phyloP scores from a whole-genome alignment of 2,797 vertebrate species.

The Coccyzus lansbergi region DNA sequence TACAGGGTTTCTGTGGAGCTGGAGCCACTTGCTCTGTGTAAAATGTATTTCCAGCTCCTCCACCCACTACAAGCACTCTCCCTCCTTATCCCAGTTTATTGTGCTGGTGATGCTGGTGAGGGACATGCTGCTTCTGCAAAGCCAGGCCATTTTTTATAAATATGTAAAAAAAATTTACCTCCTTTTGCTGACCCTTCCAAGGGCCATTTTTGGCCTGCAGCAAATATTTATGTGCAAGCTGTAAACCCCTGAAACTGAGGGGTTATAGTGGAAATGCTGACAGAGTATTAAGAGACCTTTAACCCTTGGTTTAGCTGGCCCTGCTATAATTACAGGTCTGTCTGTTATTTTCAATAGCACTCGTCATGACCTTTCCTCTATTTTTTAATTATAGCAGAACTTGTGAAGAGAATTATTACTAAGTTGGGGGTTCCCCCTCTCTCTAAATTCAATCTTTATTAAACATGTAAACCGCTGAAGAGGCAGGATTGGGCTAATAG shows the following conservation, averaged over 20 bases:
- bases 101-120: background rate
- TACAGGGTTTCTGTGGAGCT: background rate
- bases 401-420: slow-evolving; percentile 70
- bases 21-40: background rate
- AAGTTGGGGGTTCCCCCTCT: slow-evolving; percentile 49
- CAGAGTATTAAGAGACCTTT: slow-evolving; percentile 72
- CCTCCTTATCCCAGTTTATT: background rate
- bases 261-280: slow-evolving; percentile 68
- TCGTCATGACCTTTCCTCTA: slow-evolving; percentile 60
- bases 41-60: background rate
- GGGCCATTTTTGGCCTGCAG: slow-evolving; percentile 67
- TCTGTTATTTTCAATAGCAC: slow-evolving; percentile 67
- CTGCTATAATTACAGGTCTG: slow-evolving; percentile 61
- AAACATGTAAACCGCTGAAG: slow-evolving; percentile 61
- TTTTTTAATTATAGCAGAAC: slow-evolving; percentile 67
- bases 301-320: slow-evolving; percentile 62
- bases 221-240: slow-evolving; percentile 72
- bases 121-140: background rate
- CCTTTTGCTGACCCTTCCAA: slow-evolving; percentile 50
- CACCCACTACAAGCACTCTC: background rate
- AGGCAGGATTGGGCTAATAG: slow-evolving; percentile 55
- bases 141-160: slow-evolving; percentile 23
- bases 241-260: slow-evolving; percentile 70
- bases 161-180: slow-evolving; percentile 68
- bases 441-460: slow-evolving; percentile 64